Base-by-base conservation (phyloP, 1,140 invertebrate genomes). In the Panulirus ornatus region DNA sequence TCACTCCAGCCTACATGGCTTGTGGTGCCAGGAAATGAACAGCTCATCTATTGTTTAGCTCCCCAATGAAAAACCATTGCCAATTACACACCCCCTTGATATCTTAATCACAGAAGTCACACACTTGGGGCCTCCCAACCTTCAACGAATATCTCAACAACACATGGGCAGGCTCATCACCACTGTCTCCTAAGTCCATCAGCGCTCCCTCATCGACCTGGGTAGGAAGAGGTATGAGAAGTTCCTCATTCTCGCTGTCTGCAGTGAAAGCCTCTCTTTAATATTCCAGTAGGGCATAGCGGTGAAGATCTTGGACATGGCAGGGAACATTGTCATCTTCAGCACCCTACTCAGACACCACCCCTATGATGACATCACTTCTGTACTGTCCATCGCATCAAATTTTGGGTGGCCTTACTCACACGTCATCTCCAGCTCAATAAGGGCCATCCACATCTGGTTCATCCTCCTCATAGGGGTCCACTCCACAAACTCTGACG, bases 41-140 rank as follows among this genome's bases (percentile, higher is more conserved):
- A 11, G 9, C 22, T 58, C 9, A 9, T 58, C 22, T 58, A 9
- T 58, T 22, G 9, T 22, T 9, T 58, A 11, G 22, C 51, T 58
- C 22, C 9, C n/a, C n/a, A n/a, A n/a, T n/a, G n/a, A n/a, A n/a
- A n/a, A n/a, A n/a, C n/a, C n/a, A n/a, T n/a, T n/a, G 22, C 51
- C 9, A 58, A 42, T n/a, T n/a, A n/a, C n/a, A n/a, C n/a, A n/a
- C n/a, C n/a, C n/a, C n/a, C n/a, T n/a, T n/a, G n/a, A 76, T 76
- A 73, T 82, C 54, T 22, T 66, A 83, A 34, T 83, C 38, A 83
- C 81, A 83, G 27, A 66, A 16, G 11, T 8, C 63, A 66, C 81
- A 83, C n/a, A 66, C 5, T 30, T 54, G 34, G 3, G 51, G 16
- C n/a, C 54, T 83, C n/a, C 51, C 34, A 38, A 66, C 38, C n/a